Evolutionary conservation across 2,797 vertebrate species (phyloP), one percentile per base, ranked within the genome.

Genomic region (Sorex maritimensis): DNA sequence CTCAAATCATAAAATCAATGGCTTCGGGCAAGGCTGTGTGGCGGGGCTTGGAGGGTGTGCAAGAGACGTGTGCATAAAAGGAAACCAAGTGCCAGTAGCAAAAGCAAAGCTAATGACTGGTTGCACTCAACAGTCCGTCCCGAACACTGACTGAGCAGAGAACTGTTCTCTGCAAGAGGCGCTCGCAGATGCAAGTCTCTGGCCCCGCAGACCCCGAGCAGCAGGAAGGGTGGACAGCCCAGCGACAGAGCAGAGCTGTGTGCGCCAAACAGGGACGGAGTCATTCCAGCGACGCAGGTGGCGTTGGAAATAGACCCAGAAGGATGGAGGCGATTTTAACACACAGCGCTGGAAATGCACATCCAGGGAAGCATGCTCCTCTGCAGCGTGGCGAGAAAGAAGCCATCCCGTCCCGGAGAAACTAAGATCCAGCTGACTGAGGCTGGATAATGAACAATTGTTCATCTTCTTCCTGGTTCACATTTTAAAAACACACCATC

Each of bases 401-500:
- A 95, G 55, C 10, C 80, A 21, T 14, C 41, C 23, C 10, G 26
- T 23, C 23, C 11, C 4, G 11, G 30, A 73, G 41, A 61, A 63
- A 67, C 68, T 49, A 83, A 88, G 14, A 74, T 13, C 34, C 30
- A 38, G 68, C 30, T 77, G 46, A 80, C 13, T 23, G 26, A 19
- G 41, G 23, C 28, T 81, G 46, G 52, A 75, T 44, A 88, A 82
- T n/a, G 23, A 49, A 87, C 80, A 75, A 17, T 9, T 1, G 13
- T 46, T 52, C 63, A 52, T 34, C 46, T 74, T 73, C 58, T 80
- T 67, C n/a, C 78, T 55, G 68, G 30, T 80, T 88, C 52, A 55
- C 73, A 79, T 71, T 86, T 84, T 73, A 78, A 71, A 94, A 78
- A 72, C 19, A 82, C 1, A 38, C 46, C 21, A 69, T 78, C 44